Evolutionary conservation across 2,888 invertebrate species (phyloP).

Genomic region (Chrysomela aeneicollis): DNA sequence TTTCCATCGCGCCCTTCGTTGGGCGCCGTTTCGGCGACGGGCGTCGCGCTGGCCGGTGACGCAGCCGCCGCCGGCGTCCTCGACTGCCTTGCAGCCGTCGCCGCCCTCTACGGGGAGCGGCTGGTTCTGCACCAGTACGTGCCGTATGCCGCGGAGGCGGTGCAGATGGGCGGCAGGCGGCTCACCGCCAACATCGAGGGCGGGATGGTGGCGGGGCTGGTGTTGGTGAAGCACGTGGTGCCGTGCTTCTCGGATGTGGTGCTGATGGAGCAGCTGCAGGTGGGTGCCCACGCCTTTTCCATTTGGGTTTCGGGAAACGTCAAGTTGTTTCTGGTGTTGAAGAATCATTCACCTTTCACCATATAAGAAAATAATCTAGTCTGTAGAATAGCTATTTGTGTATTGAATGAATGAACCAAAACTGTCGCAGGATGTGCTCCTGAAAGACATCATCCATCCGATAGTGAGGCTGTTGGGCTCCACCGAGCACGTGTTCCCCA

Average conservation of each 20-base stretch:
- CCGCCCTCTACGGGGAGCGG: conserved; percentile 82
- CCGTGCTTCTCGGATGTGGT: conserved; percentile 84
- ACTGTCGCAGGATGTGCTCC: conserved; percentile 86
- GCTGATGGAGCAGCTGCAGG: conserved; percentile 87
- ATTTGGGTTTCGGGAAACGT: too few relatives aligned
- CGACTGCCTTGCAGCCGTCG: too few relatives aligned
- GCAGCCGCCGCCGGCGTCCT: conserved; percentile 73
- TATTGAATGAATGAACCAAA: too few relatives aligned
- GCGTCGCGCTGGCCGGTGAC: conserved; percentile 78
- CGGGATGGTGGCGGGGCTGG: conserved; percentile 84
- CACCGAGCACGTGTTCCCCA: conserved; percentile 81
- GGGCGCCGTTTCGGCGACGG: conserved; percentile 68
- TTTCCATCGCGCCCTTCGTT: too few relatives aligned
- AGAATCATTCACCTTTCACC: too few relatives aligned
- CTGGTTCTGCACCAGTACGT: conserved; percentile 88
- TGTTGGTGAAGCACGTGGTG: conserved; percentile 79
- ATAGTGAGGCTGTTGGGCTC: conserved; percentile 83
- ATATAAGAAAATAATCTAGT: too few relatives aligned
- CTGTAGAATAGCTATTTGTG: too few relatives aligned
- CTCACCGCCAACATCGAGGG: conserved; percentile 87
- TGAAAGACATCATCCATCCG: conserved; percentile 85
- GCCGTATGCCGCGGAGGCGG: conserved; percentile 87
- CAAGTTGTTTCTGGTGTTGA: too few relatives aligned
- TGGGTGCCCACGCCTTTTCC: conserved; percentile 53
- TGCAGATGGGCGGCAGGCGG: conserved; percentile 80